Conservation (phyloP, 2,888 invertebrate species). For the Drosophila aldrichi region DNA sequence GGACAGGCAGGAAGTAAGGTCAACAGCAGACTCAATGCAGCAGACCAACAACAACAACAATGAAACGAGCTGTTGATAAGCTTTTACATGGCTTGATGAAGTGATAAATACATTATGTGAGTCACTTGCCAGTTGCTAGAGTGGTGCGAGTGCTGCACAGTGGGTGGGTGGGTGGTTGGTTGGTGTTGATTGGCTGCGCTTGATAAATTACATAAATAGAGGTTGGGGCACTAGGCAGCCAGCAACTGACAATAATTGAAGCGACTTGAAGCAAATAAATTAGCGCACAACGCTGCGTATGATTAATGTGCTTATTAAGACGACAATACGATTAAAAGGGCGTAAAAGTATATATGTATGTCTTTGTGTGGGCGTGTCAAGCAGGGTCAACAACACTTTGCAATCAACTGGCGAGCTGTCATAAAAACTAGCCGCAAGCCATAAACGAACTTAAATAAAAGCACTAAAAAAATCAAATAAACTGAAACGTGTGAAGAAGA, state of each 20-base stretch:
- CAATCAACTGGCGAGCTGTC: constrained; percentile 42
- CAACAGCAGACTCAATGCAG: constrained; percentile 55
- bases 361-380: constrained; percentile 31
- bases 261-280: constrained; percentile 72
- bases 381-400: constrained; percentile 56
- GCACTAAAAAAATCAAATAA: constrained; percentile 2
- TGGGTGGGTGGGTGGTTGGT: constrained; percentile 3
- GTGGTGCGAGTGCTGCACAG: not conserved
- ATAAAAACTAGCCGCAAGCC: constrained; percentile 25
- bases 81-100: constrained; percentile 71
- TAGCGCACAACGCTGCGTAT: constrained; percentile 73
- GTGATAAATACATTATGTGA: constrained; percentile 78
- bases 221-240: not conserved
- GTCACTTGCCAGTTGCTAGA: constrained; percentile 26
- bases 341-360: not conserved
- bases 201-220: constrained; percentile 44
- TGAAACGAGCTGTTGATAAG: constrained; percentile 41
- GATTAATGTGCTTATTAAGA: constrained; percentile 77
- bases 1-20: constrained; percentile 49
- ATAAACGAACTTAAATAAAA: constrained; percentile 14
- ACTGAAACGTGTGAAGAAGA: not conserved
- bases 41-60: constrained; percentile 9
- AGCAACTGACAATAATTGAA: constrained; percentile 60
- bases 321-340: constrained; percentile 36
- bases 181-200: constrained; percentile 56